Evolutionary conservation across 2,797 vertebrate genomes (phyloP).

Genomic region (Neoniphon sammara): DNA sequence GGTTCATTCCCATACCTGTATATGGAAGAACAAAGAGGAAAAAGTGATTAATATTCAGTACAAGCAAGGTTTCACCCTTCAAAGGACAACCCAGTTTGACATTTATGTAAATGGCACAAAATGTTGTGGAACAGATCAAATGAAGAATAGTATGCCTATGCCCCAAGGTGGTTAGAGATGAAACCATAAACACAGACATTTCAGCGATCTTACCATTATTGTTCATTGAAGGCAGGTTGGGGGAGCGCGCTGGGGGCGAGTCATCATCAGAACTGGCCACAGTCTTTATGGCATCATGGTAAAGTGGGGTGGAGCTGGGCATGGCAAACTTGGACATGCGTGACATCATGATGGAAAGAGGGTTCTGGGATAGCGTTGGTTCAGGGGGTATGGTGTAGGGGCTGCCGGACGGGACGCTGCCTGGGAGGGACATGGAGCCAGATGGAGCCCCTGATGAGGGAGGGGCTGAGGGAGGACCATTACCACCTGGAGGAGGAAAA

Average conservation of each 20-base stretch:
- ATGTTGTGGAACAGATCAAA: slow-evolving; percentile 1
- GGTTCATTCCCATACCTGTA: slow-evolving; percentile 96
- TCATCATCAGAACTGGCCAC: slow-evolving; percentile 99
- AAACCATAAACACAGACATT: neutral
- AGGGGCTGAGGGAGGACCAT: slow-evolving; percentile 89
- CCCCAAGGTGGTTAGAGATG: neutral
- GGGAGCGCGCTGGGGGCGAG: slow-evolving; percentile 97
- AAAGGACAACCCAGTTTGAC: neutral
- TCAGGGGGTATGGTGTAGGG: slow-evolving; percentile 97
- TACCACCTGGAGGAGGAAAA: slow-evolving; percentile 85
- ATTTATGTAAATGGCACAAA: slow-evolving; percentile 3
- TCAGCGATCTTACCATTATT: slow-evolving; percentile 87
- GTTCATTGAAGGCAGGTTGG: slow-evolving; percentile 96
- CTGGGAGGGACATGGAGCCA: slow-evolving; percentile 91
- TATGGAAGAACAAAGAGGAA: slow-evolving; percentile 36
- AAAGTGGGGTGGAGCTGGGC: slow-evolving; percentile 99
- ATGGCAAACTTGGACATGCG: slow-evolving; percentile 99
- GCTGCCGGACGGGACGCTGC: slow-evolving; percentile 94
- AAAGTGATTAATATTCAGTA: slow-evolving; percentile 5
- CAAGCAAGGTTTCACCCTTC: neutral
- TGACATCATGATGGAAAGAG: slow-evolving; percentile 99
- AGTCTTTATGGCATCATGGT: slow-evolving; percentile 99
- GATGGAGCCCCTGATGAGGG: slow-evolving; percentile 86
- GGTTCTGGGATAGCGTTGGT: slow-evolving; percentile 98
- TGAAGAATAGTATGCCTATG: neutral